Base-by-base conservation (phyloP, 2,888 invertebrate species). In the Drosophila pseudotalamancana region DNA sequence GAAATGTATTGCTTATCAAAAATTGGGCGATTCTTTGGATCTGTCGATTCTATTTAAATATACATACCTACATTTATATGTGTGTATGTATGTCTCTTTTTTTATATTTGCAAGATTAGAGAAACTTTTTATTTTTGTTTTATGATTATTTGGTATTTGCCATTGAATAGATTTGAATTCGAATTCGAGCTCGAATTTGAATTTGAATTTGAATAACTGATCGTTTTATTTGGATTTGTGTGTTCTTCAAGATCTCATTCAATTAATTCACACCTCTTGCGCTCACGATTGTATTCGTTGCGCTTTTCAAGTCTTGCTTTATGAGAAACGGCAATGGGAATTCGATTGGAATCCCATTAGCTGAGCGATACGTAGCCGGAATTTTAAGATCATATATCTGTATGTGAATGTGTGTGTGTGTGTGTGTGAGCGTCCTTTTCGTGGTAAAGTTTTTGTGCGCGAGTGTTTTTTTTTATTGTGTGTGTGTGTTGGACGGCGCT, bases 321-420 rank as follows among this genome's bases (percentile, higher is more conserved):
- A 40, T 18, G 16, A 18, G 14, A 42, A 32, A 34, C 32, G 43
- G 27, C 19, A 43, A 45, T 29, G 31, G 34, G 34, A 21, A 40
- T 18, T 65, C 50, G 60, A 55, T 65, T 55, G 76, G 68, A 82
- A 76, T 73, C 78, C 67, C 67, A 82, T 82, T 73, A 79, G 71
- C 62, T 67, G 74, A 49, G 61, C 68, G 69, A 72, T 63, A 81
- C 73, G 72, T 72, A 69, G 61, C 35, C 61, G 72, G 84, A 82
- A 87, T 87, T 85, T 84, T 54, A 84, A 75, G 71, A 79, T 67
- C 64, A 61, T 63, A 61, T 19, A n/a, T 1, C 37, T 39, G 6
- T 21, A n/a, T 31, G 29, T 45, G 27, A 2, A 4, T 19, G 16
- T 8, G 46, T 55, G 16, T n/a, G 37, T 50, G 45, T 54, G 43